Conservation (phyloP, 2,888 invertebrate species). For the Acanthococcus lagerstroemiae region DNA sequence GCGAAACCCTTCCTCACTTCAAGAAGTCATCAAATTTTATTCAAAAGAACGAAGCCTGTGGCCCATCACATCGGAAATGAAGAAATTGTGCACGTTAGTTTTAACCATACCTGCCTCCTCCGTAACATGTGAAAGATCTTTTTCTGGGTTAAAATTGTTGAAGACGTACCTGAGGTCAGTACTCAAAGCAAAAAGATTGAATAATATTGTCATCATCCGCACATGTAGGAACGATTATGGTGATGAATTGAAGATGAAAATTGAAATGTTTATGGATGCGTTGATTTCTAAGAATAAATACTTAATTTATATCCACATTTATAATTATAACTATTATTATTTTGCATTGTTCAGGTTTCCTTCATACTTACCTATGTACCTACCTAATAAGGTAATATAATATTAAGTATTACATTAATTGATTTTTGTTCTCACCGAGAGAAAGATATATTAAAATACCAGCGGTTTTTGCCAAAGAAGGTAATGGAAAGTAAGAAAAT, state of each 20-base stretch:
- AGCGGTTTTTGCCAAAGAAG: too few species aligned
- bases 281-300: background rate
- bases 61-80: background rate
- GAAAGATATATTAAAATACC: too few species aligned
- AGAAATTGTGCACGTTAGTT: background rate
- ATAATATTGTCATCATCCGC: background rate
- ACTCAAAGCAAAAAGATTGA: background rate
- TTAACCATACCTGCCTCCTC: conserved; percentile 1
- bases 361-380: too few species aligned
- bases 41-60: background rate
- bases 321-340: background rate
- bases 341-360: background rate
- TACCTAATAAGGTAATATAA: too few species aligned
- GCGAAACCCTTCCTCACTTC: background rate
- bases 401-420: too few species aligned
- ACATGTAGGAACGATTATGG: background rate
- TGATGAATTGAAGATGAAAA: background rate
- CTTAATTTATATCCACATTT: background rate
- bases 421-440: too few species aligned
- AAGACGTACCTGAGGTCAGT: background rate
- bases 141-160: background rate
- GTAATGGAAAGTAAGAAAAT: too few species aligned
- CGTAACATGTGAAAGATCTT: conserved; percentile 3
- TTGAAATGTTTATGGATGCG: background rate
- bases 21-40: background rate